A percentile compares a stretch with the other conserved stretches of the same genome.
phyloP scores from a whole-genome alignment of 2,113 vertebrate genomes.

The Zosterops japonicus region DNA sequence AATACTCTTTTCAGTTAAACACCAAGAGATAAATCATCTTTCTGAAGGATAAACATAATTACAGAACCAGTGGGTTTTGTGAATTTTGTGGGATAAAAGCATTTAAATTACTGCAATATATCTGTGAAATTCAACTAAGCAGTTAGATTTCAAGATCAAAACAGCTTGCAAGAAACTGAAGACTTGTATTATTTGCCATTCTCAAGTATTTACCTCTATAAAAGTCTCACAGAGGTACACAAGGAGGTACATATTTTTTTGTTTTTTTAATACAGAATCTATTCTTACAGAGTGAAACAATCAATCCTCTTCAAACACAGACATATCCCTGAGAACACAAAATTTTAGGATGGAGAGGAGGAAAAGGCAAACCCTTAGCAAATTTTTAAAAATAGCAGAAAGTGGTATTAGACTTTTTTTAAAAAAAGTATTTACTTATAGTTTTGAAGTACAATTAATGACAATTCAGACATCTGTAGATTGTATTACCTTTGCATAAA shows the following conservation, averaged over 20 bases:
- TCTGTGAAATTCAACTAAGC: background rate
- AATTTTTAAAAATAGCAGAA: background rate
- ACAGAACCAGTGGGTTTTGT: background rate
- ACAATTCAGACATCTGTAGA: background rate
- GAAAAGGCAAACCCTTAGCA: background rate
- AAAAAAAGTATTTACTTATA: background rate
- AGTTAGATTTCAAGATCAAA: background rate
- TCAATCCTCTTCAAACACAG: background rate
- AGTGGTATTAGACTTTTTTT: background rate
- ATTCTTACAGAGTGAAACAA: background rate
- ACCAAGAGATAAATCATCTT: constrained; percentile 15
- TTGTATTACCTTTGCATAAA: background rate
- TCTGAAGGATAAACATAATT: background rate
- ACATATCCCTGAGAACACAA: background rate
- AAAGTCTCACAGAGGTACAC: background rate
- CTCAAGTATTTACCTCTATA: background rate
- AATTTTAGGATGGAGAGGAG: background rate
- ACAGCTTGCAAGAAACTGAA: background rate
- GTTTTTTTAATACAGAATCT: background rate
- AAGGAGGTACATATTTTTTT: background rate
- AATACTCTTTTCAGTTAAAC: constrained; percentile 12
- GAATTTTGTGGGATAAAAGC: background rate
- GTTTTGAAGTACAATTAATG: background rate
- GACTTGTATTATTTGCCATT: background rate
- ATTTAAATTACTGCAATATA: background rate